A percentile compares a stretch with the other conserved stretches of the same genome.
phyloP scores from a whole-genome alignment of 1,140 invertebrate genomes.

The Papilio polyxenes region DNA sequence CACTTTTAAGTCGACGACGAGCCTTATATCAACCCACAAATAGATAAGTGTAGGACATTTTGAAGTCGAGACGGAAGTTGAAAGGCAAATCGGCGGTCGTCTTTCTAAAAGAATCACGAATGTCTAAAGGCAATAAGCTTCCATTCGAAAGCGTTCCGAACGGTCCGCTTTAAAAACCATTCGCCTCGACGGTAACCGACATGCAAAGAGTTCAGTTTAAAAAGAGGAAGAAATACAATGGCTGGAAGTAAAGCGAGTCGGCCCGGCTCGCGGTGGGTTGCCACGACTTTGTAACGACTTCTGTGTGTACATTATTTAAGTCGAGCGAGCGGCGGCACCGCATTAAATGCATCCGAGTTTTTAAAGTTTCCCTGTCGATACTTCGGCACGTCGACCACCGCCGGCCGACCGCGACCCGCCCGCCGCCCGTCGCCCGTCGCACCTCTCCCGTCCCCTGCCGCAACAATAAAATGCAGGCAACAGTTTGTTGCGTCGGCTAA shows the following conservation, averaged over 20 bases:
- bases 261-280: slow-evolving; percentile 57
- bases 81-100: slow-evolving; percentile 51
- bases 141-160: slow-evolving; percentile 65
- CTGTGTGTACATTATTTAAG: slow-evolving; percentile 74
- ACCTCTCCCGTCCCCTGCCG: slow-evolving; percentile 64
- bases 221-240: slow-evolving; percentile 69
- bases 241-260: slow-evolving; percentile 70
- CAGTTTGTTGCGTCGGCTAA: slow-evolving; percentile 67
- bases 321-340: slow-evolving; percentile 64
- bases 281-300: slow-evolving; percentile 69
- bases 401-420: slow-evolving; percentile 54
- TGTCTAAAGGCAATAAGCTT: slow-evolving; percentile 65
- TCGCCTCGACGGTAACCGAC: slow-evolving; percentile 62
- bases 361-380: slow-evolving; percentile 61
- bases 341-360: slow-evolving; percentile 72
- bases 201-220: slow-evolving; percentile 73
- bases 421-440: slow-evolving; percentile 63
- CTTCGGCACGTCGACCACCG: slow-evolving; percentile 58
- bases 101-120: slow-evolving; percentile 30
- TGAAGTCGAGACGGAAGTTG: slow-evolving; percentile 41
- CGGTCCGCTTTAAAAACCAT: slow-evolving; percentile 66
- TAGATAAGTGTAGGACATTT: background rate
- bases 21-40: background rate
- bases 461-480: slow-evolving; percentile 74
- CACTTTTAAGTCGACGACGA: slow-evolving; percentile 49